A percentile compares a stretch with the other conserved stretches of the same genome.
Conservation (phyloP, 2,113 vertebrate genomes). For the Plotosus lineatus region DNA sequence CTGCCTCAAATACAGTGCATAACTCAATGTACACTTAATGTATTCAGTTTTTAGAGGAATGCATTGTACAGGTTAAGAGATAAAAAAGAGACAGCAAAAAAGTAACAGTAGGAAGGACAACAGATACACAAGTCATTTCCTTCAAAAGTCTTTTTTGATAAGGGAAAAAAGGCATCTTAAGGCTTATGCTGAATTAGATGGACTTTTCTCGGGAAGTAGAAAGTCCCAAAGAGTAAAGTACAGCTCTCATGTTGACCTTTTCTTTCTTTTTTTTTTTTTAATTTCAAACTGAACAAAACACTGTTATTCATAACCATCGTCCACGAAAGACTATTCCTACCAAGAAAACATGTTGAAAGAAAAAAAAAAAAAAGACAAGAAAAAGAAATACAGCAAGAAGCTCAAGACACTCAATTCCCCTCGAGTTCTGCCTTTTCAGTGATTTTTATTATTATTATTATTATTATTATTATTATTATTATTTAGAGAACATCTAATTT, state of each 20-base stretch:
- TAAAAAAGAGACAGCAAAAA: slow-evolving; percentile 57
- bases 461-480: slow-evolving; percentile 29
- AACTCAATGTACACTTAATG: slow-evolving; percentile 55
- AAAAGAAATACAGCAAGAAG: slow-evolving; percentile 56
- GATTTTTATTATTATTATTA: slow-evolving; percentile 25
- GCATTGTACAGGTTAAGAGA: slow-evolving; percentile 65
- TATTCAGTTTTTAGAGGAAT: slow-evolving; percentile 63
- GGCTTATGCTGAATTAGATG: slow-evolving; percentile 69
- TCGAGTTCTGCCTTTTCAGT: slow-evolving; percentile 44
- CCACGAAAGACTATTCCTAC: slow-evolving; percentile 57
- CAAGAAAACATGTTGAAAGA: slow-evolving; percentile 54
- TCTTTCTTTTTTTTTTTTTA: slow-evolving; percentile 52
- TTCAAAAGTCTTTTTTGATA: slow-evolving; percentile 51
- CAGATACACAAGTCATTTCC: slow-evolving; percentile 69
- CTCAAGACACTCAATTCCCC: slow-evolving; percentile 40
- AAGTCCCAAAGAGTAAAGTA: slow-evolving; percentile 57
- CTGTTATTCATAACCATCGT: slow-evolving; percentile 57
- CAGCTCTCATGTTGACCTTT: slow-evolving; percentile 57
- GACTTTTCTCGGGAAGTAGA: slow-evolving; percentile 56
- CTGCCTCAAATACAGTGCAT: slow-evolving; percentile 55
- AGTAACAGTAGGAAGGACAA: slow-evolving; percentile 66
- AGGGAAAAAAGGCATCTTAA: slow-evolving; percentile 71
- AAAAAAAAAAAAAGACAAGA: slow-evolving; percentile 52
- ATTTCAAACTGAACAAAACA: slow-evolving; percentile 55
- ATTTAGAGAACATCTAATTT: slow-evolving; percentile 50